A percentile compares a stretch with the other conserved stretches of the same genome.
phyloP scores from a whole-genome alignment of 2,113 vertebrate species.

The Ictalurus furcatus region DNA sequence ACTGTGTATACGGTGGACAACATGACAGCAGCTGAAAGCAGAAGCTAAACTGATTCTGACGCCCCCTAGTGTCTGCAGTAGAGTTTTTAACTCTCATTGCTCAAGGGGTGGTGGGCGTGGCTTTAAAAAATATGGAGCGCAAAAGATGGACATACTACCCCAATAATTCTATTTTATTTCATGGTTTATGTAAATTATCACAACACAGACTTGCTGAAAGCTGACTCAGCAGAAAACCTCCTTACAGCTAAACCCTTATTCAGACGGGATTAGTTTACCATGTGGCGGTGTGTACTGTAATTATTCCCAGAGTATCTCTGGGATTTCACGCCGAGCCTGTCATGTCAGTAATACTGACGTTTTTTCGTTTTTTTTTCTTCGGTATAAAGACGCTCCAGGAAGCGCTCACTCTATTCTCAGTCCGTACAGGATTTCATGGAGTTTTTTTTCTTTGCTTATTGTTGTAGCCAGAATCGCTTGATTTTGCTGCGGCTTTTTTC shows the following conservation, averaged over 20 bases:
- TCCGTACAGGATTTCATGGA: no score
- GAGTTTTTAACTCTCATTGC: not conserved
- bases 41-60: not conserved
- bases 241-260: not conserved
- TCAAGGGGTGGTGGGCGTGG: not conserved
- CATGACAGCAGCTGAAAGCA: slow-evolving; percentile 15
- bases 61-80: slow-evolving; percentile 5
- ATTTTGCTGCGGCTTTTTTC: no score
- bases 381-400: no score
- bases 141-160: not conserved
- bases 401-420: no score
- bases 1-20: slow-evolving; percentile 15
- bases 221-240: not conserved
- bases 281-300: no score
- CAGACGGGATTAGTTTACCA: not conserved
- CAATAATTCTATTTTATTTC: not conserved
- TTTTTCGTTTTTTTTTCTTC: no score
- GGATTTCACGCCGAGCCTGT: no score
- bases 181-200: not conserved
- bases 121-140: not conserved
- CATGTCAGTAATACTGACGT: no score
- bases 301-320: no score
- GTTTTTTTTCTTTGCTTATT: no score
- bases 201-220: not conserved
- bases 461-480: no score